Percentiles rank a stretch among this genome's conserved stretches.
These are phyloP conservation scores for Ceriagrion tenellum DNA, from an alignment of 2,888 invertebrate genomes.

Conservation along the genomic window DNA sequence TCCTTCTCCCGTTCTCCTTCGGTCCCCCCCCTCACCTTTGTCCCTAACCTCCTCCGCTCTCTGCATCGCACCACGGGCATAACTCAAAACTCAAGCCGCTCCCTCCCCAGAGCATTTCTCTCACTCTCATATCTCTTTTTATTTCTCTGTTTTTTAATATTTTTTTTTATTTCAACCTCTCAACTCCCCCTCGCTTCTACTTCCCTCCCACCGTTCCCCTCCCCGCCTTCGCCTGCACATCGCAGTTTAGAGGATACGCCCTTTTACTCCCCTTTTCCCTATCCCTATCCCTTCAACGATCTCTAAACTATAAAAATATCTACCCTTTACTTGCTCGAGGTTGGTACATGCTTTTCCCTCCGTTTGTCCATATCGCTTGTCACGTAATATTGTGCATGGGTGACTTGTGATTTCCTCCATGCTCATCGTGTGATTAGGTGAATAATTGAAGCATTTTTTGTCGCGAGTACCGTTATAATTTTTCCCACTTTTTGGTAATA, in stretches of 20 bases:
- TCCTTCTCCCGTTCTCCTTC: too few species aligned
- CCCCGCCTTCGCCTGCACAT: not conserved
- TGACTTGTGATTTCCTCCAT: not conserved
- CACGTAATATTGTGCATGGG: not conserved
- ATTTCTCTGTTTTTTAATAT: not conserved
- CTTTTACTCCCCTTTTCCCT: not conserved
- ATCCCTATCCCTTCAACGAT: not conserved
- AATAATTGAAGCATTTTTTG: too few species aligned
- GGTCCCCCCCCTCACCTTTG: too few species aligned
- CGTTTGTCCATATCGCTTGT: not conserved
- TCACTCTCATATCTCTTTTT: slow-evolving; percentile 25
- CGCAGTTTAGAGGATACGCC: slow-evolving; percentile 38
- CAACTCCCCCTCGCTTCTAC: not conserved
- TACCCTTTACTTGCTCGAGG: not conserved
- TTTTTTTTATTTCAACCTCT: not conserved
- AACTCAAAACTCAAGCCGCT: slow-evolving; percentile 26
- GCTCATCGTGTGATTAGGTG: not conserved
- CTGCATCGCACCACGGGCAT: slow-evolving; percentile 48
- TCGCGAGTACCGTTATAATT: too few species aligned
- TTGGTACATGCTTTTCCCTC: not conserved
- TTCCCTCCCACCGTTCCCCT: not conserved
- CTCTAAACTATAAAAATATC: not conserved
- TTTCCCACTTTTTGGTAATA: too few species aligned
- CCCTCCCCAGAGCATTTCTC: not conserved
- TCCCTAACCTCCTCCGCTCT: not conserved